These are phyloP conservation scores for Thereva unica DNA, from an alignment of 2,888 invertebrate species.

Conservation along the genomic window DNA sequence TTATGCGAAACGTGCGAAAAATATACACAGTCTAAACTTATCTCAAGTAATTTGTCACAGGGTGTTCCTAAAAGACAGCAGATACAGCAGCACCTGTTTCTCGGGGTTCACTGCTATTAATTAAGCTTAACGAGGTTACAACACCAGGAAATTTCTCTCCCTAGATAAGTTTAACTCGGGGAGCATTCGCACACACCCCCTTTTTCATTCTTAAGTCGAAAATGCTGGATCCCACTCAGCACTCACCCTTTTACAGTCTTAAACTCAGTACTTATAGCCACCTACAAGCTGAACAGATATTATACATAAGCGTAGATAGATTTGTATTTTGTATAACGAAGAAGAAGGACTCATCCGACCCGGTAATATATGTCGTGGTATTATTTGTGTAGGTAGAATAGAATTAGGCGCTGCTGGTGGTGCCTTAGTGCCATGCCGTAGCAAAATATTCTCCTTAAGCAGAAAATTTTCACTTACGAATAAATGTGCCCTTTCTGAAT, in stretches of 20 bases:
- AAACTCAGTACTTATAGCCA: constrained; percentile 26
- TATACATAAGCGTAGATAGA: constrained; percentile 34
- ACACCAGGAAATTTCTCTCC: constrained; percentile 44
- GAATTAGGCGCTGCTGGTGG: constrained; percentile 26
- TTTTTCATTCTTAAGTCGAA: constrained; percentile 27
- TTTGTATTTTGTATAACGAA: constrained; percentile 11
- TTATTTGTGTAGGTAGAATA: constrained; percentile 32
- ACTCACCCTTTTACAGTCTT: constrained; percentile 23
- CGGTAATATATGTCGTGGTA: constrained; percentile 37
- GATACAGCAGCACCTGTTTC: constrained; percentile 44
- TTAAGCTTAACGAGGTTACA: constrained; percentile 60
- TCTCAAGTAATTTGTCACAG: constrained; percentile 20
- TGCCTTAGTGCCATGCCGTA: no score
- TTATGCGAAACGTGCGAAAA: no score
- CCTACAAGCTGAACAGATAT: constrained; percentile 29
- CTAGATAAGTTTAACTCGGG: constrained; percentile 28
- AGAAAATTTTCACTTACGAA: constrained; percentile 26
- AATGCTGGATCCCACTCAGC: constrained; percentile 18
- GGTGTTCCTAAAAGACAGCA: constrained; percentile 12
- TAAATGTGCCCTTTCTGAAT: constrained; percentile 31
- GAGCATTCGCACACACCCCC: constrained; percentile 10
- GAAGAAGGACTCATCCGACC: constrained; percentile 24
- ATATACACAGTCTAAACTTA: constrained; percentile 7
- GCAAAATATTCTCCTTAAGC: constrained; percentile 19
- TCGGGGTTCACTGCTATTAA: constrained; percentile 58